Percentiles rank a stretch among this genome's conserved stretches.
These are phyloP conservation scores for Palythoa grandiflora DNA, from an alignment of 92 coral and sea anemone genomes.

Conservation along the genomic window DNA sequence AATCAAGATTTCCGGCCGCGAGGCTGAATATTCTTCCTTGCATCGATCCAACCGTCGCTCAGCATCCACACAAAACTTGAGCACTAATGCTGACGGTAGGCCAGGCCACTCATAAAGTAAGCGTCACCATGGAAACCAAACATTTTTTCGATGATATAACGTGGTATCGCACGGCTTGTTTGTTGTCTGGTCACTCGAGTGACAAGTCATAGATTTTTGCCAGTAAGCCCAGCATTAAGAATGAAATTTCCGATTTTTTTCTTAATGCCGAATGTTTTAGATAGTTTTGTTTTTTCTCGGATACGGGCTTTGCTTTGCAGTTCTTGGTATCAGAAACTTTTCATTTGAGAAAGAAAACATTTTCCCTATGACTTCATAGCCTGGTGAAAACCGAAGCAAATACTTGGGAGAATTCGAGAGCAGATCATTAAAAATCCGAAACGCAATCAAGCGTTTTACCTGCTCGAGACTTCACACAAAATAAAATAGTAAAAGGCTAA, in stretches of 20 bases:
- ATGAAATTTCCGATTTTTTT: not conserved
- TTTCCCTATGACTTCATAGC: too few species aligned
- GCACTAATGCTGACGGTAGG: conserved; percentile 52
- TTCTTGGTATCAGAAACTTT: too few species aligned
- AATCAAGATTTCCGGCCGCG: conserved; percentile 94
- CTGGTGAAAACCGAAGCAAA: too few species aligned
- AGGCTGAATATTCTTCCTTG: conserved; percentile 93
- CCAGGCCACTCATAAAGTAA: conserved; percentile 49
- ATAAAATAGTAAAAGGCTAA: too few species aligned
- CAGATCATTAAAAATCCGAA: too few species aligned
- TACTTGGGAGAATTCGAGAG: too few species aligned
- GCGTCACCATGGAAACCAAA: conserved; percentile 58
- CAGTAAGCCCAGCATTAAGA: not conserved
- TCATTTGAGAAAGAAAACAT: too few species aligned
- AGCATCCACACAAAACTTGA: conserved; percentile 86
- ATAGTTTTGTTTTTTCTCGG: not conserved
- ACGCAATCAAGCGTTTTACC: too few species aligned
- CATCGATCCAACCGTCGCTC: conserved; percentile 92
- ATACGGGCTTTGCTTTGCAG: too few species aligned
- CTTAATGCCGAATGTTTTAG: not conserved
- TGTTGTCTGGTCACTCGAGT: not conserved
- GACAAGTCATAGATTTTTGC: not conserved
- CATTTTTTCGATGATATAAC: conserved; percentile 23
- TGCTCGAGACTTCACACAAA: too few species aligned
- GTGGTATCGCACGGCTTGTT: conserved; percentile 30